Percentiles rank a stretch among this genome's conserved stretches.
Evolutionary conservation across 2,888 invertebrate genomes (phyloP).

Genomic region (Acheta domesticus): DNA sequence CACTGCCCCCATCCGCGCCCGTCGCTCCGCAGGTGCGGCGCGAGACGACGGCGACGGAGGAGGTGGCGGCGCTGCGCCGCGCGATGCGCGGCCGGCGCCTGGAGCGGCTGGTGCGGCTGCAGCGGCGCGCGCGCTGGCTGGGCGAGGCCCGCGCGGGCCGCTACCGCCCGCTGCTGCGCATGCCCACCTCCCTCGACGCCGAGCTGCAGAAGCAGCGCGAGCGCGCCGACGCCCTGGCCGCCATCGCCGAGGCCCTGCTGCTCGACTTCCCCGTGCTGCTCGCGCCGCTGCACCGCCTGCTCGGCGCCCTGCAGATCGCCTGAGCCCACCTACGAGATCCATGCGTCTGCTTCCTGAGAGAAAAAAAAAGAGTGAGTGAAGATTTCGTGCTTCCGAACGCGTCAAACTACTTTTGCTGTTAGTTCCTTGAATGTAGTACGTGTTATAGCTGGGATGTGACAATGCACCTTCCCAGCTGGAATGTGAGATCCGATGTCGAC

Average conservation of each 20-base stretch:
- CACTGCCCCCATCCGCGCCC: too few species aligned
- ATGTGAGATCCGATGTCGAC: too few species aligned
- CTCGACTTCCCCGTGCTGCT: constrained; percentile 58
- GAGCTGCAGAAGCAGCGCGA: constrained; percentile 59
- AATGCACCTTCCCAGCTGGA: too few species aligned
- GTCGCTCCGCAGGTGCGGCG: constrained; percentile 42
- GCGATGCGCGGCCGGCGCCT: neutral
- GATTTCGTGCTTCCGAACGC: too few species aligned
- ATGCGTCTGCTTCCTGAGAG: too few species aligned
- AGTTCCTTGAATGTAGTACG: too few species aligned
- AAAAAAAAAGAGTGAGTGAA: too few species aligned
- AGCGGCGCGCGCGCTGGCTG: constrained; percentile 64
- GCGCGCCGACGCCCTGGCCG: constrained; percentile 57
- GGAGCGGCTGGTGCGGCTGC: constrained; percentile 59
- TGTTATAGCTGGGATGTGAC: too few species aligned
- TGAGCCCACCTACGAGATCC: too few species aligned
- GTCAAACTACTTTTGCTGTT: too few species aligned
- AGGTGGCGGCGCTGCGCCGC: neutral
- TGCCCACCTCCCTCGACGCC: constrained; percentile 52
- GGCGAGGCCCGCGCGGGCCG: constrained; percentile 48
- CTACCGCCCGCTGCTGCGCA: constrained; percentile 47
- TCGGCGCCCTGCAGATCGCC: constrained; percentile 38
- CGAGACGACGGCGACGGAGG: too few species aligned
- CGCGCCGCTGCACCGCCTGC: constrained; percentile 40
- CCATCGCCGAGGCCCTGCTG: constrained; percentile 56